Evolutionary conservation across 2,797 vertebrate genomes (phyloP), one percentile per base, ranked within the genome.

Genomic region (Tarsius wallacei): DNA sequence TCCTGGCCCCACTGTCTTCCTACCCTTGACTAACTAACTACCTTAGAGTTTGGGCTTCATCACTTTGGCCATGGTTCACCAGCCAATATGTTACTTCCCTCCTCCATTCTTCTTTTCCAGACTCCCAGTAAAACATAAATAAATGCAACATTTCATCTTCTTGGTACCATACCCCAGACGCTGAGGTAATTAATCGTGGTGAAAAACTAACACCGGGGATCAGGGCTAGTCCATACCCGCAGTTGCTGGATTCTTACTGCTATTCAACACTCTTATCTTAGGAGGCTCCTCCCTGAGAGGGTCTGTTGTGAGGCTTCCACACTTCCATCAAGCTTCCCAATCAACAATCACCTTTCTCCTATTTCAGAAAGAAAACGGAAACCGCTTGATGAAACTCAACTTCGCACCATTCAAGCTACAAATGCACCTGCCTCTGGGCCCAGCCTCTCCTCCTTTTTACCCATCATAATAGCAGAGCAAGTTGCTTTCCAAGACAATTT

Each of bases 291-390:
- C 22, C 53, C 14, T 33, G 22, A 10, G 1, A 78, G 12, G 10
- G 24, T 17, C 47, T 88, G 28, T 26, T 74, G 51, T 21, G 17
- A n/a, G 24, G 36, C 55, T 87, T 64, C 51, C 31, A 16, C 0
- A 49, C 21, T 51, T 57, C 55, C 13, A 47, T 74, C 49, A 78
- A 36, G 42, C 15, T 64, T 78, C 47, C 53, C 68, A 51, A 33
- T 14, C 19, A 55, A 53, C 26, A 13, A 57, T 4, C 49, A 42
- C 57, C 78, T 59, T 70, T 91, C 76, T 61, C 70, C 15, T n/a
- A 28, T 73, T 77, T 94, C n/a, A 87, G 21, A 59, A 13, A 86
- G 15, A 78, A 83, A 90, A 87, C 7, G 63, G 61, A 78, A 78
- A 49, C 13, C 14, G 51, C 17, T 81, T 10, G 73, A 90, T 17